phyloP scores from a whole-genome alignment of 2,888 invertebrate genomes.

The Drosophila siamana region DNA sequence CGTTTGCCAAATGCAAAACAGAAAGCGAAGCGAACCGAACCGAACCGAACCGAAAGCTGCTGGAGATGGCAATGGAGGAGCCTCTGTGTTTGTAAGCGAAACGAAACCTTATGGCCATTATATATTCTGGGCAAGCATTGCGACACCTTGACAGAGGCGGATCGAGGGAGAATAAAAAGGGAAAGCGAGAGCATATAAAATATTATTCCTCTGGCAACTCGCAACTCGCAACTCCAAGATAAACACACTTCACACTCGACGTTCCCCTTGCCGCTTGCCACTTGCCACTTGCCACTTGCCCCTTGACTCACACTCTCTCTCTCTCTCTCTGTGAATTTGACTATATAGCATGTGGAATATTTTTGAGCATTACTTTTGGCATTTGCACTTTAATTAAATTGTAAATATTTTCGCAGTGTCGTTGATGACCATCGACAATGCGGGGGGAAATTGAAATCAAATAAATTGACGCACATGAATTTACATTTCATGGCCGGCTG shows the following conservation, averaged over 20 bases:
- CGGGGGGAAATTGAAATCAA: constrained; percentile 48
- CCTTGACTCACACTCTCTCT: neutral
- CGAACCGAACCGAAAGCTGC: neutral
- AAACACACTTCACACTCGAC: constrained; percentile 40
- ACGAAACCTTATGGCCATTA: constrained; percentile 32
- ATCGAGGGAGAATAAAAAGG: neutral
- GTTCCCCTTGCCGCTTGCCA: neutral
- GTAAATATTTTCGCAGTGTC: constrained; percentile 64
- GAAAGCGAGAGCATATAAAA: constrained; percentile 32
- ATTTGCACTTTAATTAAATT: constrained; percentile 76
- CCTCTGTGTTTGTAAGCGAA: constrained; percentile 10
- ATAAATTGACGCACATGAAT: constrained; percentile 51
- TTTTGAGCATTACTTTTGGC: constrained; percentile 57
- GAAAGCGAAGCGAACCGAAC: neutral
- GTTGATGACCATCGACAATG: constrained; percentile 27
- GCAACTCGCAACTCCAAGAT: constrained; percentile 41
- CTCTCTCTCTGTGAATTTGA: neutral
- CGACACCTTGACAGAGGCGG: constrained; percentile 30
- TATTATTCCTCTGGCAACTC: constrained; percentile 42
- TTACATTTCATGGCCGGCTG: constrained; percentile 49
- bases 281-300: constrained; percentile 6
- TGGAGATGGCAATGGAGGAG: neutral
- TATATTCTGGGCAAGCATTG: constrained; percentile 38
- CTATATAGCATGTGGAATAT: constrained; percentile 13
- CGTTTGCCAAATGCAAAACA: constrained; percentile 53